These are phyloP conservation scores for Mactromeris polynyma DNA, from an alignment of 2,888 invertebrate genomes.

Conservation along the genomic window DNA sequence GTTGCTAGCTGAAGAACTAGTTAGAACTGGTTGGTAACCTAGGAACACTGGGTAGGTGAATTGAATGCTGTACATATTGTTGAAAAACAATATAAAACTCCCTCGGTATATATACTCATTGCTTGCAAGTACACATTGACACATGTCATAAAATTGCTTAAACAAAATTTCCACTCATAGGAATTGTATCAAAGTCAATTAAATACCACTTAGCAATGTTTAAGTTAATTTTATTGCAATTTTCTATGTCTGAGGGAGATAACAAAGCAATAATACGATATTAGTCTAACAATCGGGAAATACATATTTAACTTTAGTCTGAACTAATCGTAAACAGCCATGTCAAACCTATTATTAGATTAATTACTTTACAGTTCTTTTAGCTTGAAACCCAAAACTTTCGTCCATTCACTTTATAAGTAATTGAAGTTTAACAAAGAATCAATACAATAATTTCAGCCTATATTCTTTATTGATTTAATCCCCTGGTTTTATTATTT, in stretches of 20 bases:
- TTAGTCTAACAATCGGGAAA: background rate
- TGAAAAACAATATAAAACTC: too few relatives aligned
- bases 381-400: background rate
- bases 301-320: background rate
- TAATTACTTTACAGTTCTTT: background rate
- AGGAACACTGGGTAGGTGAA: too few relatives aligned
- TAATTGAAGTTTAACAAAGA: background rate
- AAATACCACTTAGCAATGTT: too few relatives aligned
- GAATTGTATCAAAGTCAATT: too few relatives aligned
- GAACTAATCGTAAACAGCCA: background rate
- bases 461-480: background rate
- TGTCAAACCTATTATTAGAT: background rate
- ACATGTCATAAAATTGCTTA: too few relatives aligned
- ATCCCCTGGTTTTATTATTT: slow-evolving; percentile 6
- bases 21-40: too few relatives aligned
- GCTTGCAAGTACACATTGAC: too few relatives aligned
- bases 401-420: background rate
- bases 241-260: background rate
- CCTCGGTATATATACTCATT: too few relatives aligned
- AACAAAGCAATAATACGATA: background rate
- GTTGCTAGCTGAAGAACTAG: too few relatives aligned
- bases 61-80: too few relatives aligned
- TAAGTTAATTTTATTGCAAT: background rate
- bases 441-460: slow-evolving; percentile 1
- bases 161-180: too few relatives aligned